Conservation (phyloP, 2,113 vertebrate species). For the Sarotherodon lohbergeri region DNA sequence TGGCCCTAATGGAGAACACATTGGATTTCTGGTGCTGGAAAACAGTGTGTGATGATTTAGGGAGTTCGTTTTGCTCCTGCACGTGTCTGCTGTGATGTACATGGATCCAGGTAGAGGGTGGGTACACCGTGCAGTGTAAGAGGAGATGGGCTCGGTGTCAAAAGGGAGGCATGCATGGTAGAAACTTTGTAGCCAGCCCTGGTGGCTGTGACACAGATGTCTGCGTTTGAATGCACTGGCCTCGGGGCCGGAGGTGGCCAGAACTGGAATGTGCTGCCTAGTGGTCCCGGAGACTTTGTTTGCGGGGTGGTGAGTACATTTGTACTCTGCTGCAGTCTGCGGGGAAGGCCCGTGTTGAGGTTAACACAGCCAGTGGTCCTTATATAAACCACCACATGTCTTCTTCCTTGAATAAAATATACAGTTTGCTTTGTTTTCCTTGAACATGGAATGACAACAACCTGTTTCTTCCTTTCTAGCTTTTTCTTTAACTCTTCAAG, state of each 20-base stretch:
- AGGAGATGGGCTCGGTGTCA: background rate
- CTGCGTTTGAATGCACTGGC: conserved; percentile 8
- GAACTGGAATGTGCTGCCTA: conserved; percentile 44
- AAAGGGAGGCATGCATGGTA: background rate
- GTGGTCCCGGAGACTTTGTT: conserved; percentile 33
- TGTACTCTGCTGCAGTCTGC: conserved; percentile 25
- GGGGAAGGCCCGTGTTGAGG: conserved; percentile 33
- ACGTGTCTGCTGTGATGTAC: background rate
- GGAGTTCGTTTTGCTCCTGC: background rate
- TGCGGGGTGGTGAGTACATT: background rate
- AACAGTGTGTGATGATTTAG: conserved; percentile 7
- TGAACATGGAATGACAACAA: conserved; percentile 25
- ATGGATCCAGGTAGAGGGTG: background rate
- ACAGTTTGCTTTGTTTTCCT: conserved; percentile 43
- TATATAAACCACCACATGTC: conserved; percentile 63
- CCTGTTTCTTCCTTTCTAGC: background rate
- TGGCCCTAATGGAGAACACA: conserved; percentile 5
- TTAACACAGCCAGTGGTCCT: conserved; percentile 48
- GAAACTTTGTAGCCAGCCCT: background rate
- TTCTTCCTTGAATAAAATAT: conserved; percentile 49
- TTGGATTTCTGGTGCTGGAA: conserved; percentile 3
- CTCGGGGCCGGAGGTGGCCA: conserved; percentile 22
- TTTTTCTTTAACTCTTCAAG: background rate
- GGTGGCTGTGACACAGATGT: conserved; percentile 50
- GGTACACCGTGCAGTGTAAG: background rate